These are phyloP conservation scores for Dolichoris vasculosae DNA, from an alignment of 1,140 invertebrate genomes.

Conservation along the genomic window DNA sequence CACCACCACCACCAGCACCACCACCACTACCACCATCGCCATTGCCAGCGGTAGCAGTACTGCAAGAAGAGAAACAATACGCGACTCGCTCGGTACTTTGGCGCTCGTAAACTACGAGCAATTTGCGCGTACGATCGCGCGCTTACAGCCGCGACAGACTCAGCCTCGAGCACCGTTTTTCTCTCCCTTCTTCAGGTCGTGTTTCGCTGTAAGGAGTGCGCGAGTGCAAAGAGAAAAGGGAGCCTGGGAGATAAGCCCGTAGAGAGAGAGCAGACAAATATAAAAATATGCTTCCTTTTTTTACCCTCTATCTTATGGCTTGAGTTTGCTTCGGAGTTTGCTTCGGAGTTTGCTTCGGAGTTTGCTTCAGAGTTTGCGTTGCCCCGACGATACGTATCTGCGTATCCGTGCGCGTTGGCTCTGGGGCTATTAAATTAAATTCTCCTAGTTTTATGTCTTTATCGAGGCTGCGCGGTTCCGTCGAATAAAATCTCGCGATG, in stretches of 20 bases:
- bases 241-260: too few species aligned
- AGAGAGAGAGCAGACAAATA: too few species aligned
- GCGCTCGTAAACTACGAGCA: slow-evolving; percentile 29
- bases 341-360: too few species aligned
- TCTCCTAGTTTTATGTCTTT: slow-evolving; percentile 29
- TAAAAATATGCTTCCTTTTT: too few species aligned
- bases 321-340: too few species aligned
- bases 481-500: neutral
- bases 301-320: too few species aligned
- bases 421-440: slow-evolving; percentile 10
- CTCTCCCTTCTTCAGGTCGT: neutral
- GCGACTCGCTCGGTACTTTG: neutral
- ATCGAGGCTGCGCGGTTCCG: neutral
- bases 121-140: slow-evolving; percentile 11
- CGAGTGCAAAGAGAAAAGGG: too few species aligned
- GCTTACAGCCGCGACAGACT: too few species aligned
- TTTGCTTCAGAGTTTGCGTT: neutral
- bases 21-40: too few species aligned
- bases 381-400: neutral
- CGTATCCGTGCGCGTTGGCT: neutral
- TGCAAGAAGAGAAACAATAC: slow-evolving; percentile 1
- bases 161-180: neutral
- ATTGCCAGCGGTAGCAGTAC: neutral
- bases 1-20: too few species aligned
- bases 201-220: too few species aligned